These are phyloP conservation scores for Tetranychus cinnabarinus DNA, from an alignment of 1,140 invertebrate species.

Conservation along the genomic window DNA sequence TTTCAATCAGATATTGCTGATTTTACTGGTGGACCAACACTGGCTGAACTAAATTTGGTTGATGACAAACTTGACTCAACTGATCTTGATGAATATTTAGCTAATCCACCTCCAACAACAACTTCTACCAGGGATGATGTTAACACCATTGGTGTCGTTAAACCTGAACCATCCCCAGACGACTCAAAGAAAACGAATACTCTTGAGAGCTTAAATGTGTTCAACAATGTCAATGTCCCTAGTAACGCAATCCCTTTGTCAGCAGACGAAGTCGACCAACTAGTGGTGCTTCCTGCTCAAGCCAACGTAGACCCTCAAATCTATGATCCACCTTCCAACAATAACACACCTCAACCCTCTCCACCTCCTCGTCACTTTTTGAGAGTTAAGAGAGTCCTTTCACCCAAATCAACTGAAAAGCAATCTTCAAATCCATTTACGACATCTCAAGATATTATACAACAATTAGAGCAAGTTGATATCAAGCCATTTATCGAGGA, in stretches of 20 bases:
- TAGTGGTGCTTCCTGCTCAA: too few species aligned
- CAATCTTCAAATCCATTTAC: too few species aligned
- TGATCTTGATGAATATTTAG: slow-evolving; percentile 49
- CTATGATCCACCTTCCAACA: too few species aligned
- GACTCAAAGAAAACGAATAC: slow-evolving; percentile 14
- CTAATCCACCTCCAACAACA: slow-evolving; percentile 21
- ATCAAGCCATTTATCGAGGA: too few species aligned
- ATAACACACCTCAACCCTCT: too few species aligned
- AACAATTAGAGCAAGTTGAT: too few species aligned
- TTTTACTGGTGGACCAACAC: slow-evolving; percentile 49
- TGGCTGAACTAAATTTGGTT: slow-evolving; percentile 63
- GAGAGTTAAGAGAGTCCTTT: too few species aligned
- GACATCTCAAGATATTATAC: too few species aligned
- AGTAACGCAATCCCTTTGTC: not conserved
- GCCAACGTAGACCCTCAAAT: too few species aligned
- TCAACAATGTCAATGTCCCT: not conserved
- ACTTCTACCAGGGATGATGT: not conserved
- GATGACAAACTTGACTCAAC: slow-evolving; percentile 29
- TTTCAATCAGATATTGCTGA: slow-evolving; percentile 34
- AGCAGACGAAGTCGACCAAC: not conserved
- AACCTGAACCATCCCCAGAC: slow-evolving; percentile 5
- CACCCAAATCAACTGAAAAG: too few species aligned
- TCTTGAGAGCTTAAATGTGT: not conserved
- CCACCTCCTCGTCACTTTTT: too few species aligned
- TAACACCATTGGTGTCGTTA: not conserved